Base-by-base conservation (phyloP, 1,140 invertebrate genomes). In the Papilio helenus region DNA sequence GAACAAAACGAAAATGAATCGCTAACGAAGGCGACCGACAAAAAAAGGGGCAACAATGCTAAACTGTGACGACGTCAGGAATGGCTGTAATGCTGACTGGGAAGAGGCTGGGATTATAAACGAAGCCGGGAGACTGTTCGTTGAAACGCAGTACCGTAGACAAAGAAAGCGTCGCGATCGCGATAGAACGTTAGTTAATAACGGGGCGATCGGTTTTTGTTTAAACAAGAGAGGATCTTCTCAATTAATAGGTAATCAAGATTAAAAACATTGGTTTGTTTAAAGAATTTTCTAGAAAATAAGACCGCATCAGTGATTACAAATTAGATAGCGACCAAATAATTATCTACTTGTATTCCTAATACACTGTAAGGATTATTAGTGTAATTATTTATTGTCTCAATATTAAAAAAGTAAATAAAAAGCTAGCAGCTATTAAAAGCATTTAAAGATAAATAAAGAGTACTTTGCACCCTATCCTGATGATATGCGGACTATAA, bases 11-110 rank as follows among this genome's bases (percentile, higher is more conserved):
- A 76, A 83, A 84, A 87, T 83, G 74, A 84, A 82, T 72, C 79
- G 81, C 86, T 84, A 87, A 87, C 87, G 84, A 88, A 85, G 85
- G 79, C 81, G 79, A 76, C 80, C 83, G 83, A 55, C 51, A 55
- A 84, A 90, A 90, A 90, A 89, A 65, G 76, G 79, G 85, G 83
- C 85, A 89, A 90, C 91, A 92, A 90, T 90, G 89, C 86, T 90
- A 90, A 90, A 89, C 87, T 89, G 88, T 87, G 89, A 88, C 86
- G 86, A 83, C 82, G 85, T 79, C 81, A 80, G 81, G 87, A 87
- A 89, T 87, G 84, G 86, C 86, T 88, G 89, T 89, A 86, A 90
- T 84, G 82, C 83, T 51, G 81, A 61, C 74, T 72, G 81, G 78
- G 82, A 83, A 86, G 72, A 84, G 76, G 34, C 79, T 46, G 76